Base-by-base conservation (phyloP, 2,797 vertebrate species). In the Mus minutoides region DNA sequence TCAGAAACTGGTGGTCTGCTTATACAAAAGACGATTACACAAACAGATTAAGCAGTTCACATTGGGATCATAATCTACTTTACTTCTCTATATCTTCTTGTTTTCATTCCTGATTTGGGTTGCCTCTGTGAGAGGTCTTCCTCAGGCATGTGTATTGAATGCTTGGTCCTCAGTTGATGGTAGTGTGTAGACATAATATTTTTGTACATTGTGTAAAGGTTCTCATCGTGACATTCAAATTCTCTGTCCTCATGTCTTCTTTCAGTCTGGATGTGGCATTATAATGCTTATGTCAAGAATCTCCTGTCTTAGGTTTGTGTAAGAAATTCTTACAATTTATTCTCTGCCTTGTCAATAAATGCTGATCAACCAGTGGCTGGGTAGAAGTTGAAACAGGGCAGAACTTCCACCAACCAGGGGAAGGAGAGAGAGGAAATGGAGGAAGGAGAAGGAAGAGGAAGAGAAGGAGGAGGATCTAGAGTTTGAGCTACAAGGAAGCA, bases 11-110 rank as follows among this genome's bases (percentile, higher is more conserved):
- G n/a, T n/a, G 22, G 0, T 24, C 3, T 12, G 12, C 6, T 16
- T 46, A 75, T 3, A 0, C 13, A 31, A 19, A 52, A 54, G n/a
- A n/a, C 0, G 0, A 21, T 10, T 54, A 60, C 22, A 17, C 10
- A 34, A 22, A 29, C 67, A 6, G 64, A 4, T 69, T 11, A 11
- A 13, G 14, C 26, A 1, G 1, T 76, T 13, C 34, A 24, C 1
- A 10, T 26, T 22, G 29, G 49, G n/a, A 49, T 29, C 40, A 40
- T 26, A 14, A 22, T 34, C 24, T 12, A 29, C 6, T 73, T 73
- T 34, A 19, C 29, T 73, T 88, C 37, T 29, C 58, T 21, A 37
- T 13, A 26, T 86, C 73, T 64, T 73, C 21, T 11, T 17, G 19
- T 60, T 64, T 67, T 21, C 37, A 4, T 37, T 67, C 2, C 19